These are phyloP conservation scores for Griposia aprilina DNA, from an alignment of 2,888 invertebrate species.

Conservation along the genomic window DNA sequence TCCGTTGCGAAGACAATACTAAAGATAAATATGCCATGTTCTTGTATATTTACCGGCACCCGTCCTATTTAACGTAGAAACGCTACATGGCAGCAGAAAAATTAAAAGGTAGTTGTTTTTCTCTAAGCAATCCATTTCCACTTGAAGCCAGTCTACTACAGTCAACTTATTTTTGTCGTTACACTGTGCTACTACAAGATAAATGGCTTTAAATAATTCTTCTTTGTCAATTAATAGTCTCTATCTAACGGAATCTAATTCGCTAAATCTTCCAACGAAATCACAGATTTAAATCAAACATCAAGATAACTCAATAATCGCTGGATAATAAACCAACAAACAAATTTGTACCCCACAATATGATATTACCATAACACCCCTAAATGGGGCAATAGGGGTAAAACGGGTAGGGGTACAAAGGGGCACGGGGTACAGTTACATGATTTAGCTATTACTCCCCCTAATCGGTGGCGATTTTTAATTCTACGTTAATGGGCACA, in stretches of 20 bases:
- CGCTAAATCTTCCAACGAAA: constrained; percentile 14
- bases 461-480: constrained; percentile 69
- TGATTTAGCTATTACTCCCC: constrained; percentile 80
- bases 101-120: too few relatives aligned
- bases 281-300: constrained; percentile 40
- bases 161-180: too few relatives aligned
- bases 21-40: too few relatives aligned
- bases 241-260: constrained; percentile 8
- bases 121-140: too few relatives aligned
- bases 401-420: constrained; percentile 44
- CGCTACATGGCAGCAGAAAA: too few relatives aligned
- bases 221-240: too few relatives aligned
- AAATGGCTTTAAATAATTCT: too few relatives aligned
- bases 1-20: too few relatives aligned
- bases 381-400: constrained; percentile 47
- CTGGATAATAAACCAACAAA: constrained; percentile 65
- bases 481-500: constrained; percentile 69
- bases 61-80: too few relatives aligned
- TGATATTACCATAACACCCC: constrained; percentile 62
- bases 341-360: constrained; percentile 66
- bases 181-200: too few relatives aligned
- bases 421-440: constrained; percentile 74
- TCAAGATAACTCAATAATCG: constrained; percentile 53
- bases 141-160: too few relatives aligned
- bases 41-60: too few relatives aligned